Evolutionary conservation across 2,113 vertebrate genomes (phyloP), one percentile per base, ranked within the genome.

Genomic region (Arenaria interpres): DNA sequence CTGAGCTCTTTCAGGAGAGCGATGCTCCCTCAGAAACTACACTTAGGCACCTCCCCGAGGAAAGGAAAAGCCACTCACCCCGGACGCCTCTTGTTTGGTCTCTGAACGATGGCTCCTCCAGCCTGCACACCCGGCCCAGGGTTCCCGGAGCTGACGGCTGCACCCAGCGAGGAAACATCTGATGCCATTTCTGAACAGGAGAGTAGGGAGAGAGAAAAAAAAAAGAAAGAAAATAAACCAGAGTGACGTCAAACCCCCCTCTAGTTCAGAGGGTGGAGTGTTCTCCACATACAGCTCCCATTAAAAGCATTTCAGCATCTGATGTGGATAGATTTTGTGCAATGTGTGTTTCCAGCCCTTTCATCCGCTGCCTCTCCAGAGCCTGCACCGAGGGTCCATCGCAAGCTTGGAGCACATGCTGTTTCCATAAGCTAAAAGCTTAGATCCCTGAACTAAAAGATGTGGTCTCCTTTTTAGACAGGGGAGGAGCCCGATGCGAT

Each of bases 21-120:
- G 7, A 7, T 1, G 4, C 17, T 25, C 20, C 54, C 76, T 8
- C 86, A 8, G 10, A 72, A 62, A 9, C 2, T 22, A 8, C 14
- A 2, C 10, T 43, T 66, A 6, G 12, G 1, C n/a, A 3, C 3
- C 18, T 5, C 41, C 24, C 63, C 10, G 6, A 3, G 4, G 7
- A 27, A 24, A 19, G 6, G 3, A 9, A 12, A 48, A 24, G 9
- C 16, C 21, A 3, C 30, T 99, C 96, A 99, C 99, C 96, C 97
- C 1, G 99, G 97, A 30, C 98, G 95, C 64, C 99, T 98, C 97
- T 99, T 99, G 97, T 95, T 98, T 95, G 96, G 94, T 53, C 99
- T 99, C 79, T 98, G 98, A 32, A 98, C 97, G 4, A 98, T 89
- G 33, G 98, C 96, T 77, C 97, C 98, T 50, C 97, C 98, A 10